phyloP scores from a whole-genome alignment of 1,140 invertebrate species.

The Aphelinus atriplicis region DNA sequence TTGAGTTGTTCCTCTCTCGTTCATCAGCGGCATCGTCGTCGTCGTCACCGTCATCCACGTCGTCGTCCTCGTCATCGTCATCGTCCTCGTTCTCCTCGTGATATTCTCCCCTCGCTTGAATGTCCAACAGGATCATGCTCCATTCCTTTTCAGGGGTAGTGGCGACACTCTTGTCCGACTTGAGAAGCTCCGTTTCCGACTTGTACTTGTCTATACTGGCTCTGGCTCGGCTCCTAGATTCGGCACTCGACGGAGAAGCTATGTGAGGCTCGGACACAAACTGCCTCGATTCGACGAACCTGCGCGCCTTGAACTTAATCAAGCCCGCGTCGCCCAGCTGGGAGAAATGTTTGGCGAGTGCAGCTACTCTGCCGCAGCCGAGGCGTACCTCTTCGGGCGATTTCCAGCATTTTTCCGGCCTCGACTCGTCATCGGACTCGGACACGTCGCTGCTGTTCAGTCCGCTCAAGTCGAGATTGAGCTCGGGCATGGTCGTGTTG shows the following conservation, averaged over 20 bases:
- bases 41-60: slow-evolving; percentile 36
- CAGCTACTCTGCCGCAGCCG: slow-evolving; percentile 70
- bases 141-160: slow-evolving; percentile 56
- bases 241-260: slow-evolving; percentile 45
- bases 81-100: slow-evolving; percentile 15
- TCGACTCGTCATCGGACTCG: slow-evolving; percentile 63
- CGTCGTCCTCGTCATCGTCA: background rate
- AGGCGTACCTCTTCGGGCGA: slow-evolving; percentile 71
- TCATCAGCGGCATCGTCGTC: background rate
- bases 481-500: slow-evolving; percentile 51
- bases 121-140: slow-evolving; percentile 56
- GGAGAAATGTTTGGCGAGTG: slow-evolving; percentile 71
- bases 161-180: slow-evolving; percentile 48
- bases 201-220: slow-evolving; percentile 46
- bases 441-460: slow-evolving; percentile 58
- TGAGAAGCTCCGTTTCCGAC: slow-evolving; percentile 52
- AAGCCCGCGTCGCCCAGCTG: slow-evolving; percentile 62
- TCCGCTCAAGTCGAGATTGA: slow-evolving; percentile 60
- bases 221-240: slow-evolving; percentile 26
- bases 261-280: slow-evolving; percentile 62
- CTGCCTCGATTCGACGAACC: slow-evolving; percentile 46
- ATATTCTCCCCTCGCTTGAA: slow-evolving; percentile 44
- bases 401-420: slow-evolving; percentile 69
- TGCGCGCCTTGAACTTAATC: slow-evolving; percentile 56
- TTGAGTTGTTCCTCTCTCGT: slow-evolving; percentile 16